Conservation (phyloP, 2,113 vertebrate genomes). For the Geococcyx californianus region DNA sequence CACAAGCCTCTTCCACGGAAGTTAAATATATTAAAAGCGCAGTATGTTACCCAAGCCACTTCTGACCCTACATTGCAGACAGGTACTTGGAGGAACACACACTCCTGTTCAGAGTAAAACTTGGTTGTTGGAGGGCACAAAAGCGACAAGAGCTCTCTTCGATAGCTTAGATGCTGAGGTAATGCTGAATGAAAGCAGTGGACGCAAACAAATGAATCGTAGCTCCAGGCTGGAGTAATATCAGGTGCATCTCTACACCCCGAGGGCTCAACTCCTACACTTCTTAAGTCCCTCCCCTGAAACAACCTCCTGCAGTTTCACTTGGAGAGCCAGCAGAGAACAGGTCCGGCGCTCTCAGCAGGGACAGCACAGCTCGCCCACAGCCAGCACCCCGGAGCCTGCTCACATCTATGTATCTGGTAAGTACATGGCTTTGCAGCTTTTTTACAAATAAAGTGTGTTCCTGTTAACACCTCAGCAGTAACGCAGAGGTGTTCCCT, state of each 20-base stretch:
- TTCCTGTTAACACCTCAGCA: background rate
- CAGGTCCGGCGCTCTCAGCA: conserved; percentile 75
- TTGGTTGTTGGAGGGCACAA: conserved; percentile 59
- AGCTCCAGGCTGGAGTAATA: conserved; percentile 94
- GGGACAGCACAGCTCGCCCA: conserved; percentile 59
- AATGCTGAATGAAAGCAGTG: conserved; percentile 67
- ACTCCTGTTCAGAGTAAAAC: background rate
- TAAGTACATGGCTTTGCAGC: conserved; percentile 56
- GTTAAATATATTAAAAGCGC: background rate
- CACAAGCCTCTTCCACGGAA: background rate
- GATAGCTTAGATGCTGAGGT: conserved; percentile 59
- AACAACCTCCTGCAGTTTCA: conserved; percentile 86
- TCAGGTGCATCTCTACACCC: conserved; percentile 95
- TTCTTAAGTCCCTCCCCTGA: conserved; percentile 88
- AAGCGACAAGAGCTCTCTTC: background rate
- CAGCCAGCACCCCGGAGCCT: background rate
- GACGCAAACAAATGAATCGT: conserved; percentile 83
- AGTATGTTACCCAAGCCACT: background rate
- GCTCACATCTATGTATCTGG: conserved; percentile 45
- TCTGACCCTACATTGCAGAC: background rate
- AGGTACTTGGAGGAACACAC: background rate
- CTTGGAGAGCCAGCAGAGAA: conserved; percentile 78
- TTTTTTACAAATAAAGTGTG: background rate
- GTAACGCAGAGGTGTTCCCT: background rate
- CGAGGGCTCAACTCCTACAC: conserved; percentile 91